Evolutionary conservation across 2,888 invertebrate genomes (phyloP), one percentile per base, ranked within the genome.

Genomic region (Byasa hedistus): DNA sequence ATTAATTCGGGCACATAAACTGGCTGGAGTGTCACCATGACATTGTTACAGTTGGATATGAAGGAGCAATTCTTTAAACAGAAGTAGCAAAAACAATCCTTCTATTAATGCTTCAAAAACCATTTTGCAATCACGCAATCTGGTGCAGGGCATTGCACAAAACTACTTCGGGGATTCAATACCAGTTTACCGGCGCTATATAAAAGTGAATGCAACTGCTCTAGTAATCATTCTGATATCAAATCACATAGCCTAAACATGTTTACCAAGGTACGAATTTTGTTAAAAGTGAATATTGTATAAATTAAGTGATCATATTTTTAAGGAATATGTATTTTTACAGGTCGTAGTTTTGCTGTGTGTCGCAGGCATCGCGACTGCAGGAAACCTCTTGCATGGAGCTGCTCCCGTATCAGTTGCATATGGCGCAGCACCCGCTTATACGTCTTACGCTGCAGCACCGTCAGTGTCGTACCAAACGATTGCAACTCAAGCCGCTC

Each of bases 271-370:
- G 89, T 89, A 82, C 71, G 74, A 66, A 69, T 70, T 65, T 60
- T 51, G 24, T 22, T 24, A 22, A 24, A 10, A 48, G 51, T 64
- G 64, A 57, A 65, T 4, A 8, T 22, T n/a, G 39, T 44, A 0
- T 60, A n/a, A 23, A 60, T 12, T 22, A 15, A 52, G 27, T 59
- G 55, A 55, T 17, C 19, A 15, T 27, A 22, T 64, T 58, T 57
- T 51, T 52, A 51, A 36, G 23, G 2, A 23, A n/a, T 51, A 27
- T 69, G 57, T 68, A 64, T 69, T 71, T 68, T 77, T 74, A 59
- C 74, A 79, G 92, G 78, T 92, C 71, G 75, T 92, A 71, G 78
- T 91, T 44, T 76, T 93, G 68, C 85, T 86, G 72, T 84, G 92
- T 70, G 76, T 84, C 69, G 82, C 92, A 79, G 89, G 90, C 59